Conservation (phyloP, 2,797 vertebrate genomes). For the Cuniculus paca region DNA sequence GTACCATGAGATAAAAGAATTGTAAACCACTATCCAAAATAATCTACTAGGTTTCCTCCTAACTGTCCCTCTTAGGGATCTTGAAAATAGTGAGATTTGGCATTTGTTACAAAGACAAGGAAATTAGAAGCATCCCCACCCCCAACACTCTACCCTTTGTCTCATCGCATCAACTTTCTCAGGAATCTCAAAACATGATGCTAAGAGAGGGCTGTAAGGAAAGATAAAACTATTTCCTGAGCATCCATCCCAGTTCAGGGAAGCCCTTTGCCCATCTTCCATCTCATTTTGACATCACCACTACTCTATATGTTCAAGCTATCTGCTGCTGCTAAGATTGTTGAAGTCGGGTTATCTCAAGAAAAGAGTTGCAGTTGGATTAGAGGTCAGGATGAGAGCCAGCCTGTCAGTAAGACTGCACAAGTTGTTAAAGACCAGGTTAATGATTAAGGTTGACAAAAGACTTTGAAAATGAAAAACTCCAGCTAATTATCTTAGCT, state of each 20-base stretch:
- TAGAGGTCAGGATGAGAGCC: neutral
- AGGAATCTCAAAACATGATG: neutral
- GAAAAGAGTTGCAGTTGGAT: neutral
- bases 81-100: neutral
- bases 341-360: neutral
- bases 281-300: neutral
- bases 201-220: neutral
- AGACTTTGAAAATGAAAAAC: constrained; percentile 41
- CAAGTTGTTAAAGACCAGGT: constrained; percentile 36
- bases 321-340: neutral
- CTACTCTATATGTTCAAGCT: neutral
- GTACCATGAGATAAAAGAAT: neutral
- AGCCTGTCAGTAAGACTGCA: neutral
- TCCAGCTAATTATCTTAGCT: constrained; percentile 58
- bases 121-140: neutral
- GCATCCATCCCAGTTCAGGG: neutral
- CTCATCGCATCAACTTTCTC: neutral
- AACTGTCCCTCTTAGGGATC: neutral
- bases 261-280: neutral
- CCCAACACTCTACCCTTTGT: neutral
- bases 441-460: constrained; percentile 65
- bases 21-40: neutral
- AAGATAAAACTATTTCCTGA: neutral
- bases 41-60: neutral
- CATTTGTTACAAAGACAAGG: constrained; percentile 3